A percentile compares a stretch with the other conserved stretches of the same genome.
Evolutionary conservation across 2,797 vertebrate genomes (phyloP).

Genomic region (Cirrhinus molitorella): DNA sequence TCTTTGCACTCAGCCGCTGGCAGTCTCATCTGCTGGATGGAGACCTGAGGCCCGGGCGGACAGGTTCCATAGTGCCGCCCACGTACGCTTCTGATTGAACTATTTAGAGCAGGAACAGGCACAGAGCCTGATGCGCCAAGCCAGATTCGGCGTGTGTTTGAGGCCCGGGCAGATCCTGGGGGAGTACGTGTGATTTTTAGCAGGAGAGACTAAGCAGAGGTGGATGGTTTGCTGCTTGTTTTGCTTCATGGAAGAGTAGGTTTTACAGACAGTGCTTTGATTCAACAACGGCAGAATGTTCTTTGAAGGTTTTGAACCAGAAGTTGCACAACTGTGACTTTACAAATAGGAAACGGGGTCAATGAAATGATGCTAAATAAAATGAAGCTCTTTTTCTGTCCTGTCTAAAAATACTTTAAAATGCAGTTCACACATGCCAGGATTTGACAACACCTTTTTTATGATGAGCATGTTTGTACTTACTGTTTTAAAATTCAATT

Average conservation of each 20-base stretch:
- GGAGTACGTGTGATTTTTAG: constrained; percentile 42
- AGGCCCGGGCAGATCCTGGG: constrained; percentile 55
- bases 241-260: constrained; percentile 25
- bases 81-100: constrained; percentile 56
- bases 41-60: constrained; percentile 65
- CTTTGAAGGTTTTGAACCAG: constrained; percentile 21
- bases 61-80: constrained; percentile 60
- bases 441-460: not conserved
- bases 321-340: not conserved
- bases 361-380: not conserved
- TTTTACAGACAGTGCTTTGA: constrained; percentile 25
- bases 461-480: not conserved
- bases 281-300: constrained; percentile 1
- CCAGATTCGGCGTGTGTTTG: constrained; percentile 48
- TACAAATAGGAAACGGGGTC: constrained; percentile 2
- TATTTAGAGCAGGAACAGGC: constrained; percentile 62
- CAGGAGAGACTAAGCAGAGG: constrained; percentile 12
- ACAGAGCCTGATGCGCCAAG: constrained; percentile 56
- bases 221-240: constrained; percentile 31
- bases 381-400: not conserved
- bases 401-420: not conserved
- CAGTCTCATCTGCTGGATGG: constrained; percentile 72
- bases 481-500: not conserved
- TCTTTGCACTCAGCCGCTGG: constrained; percentile 64
- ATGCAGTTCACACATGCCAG: not conserved